Conservation (phyloP, 23 tunicate genomes). For the Oikopleura dioica region DNA sequence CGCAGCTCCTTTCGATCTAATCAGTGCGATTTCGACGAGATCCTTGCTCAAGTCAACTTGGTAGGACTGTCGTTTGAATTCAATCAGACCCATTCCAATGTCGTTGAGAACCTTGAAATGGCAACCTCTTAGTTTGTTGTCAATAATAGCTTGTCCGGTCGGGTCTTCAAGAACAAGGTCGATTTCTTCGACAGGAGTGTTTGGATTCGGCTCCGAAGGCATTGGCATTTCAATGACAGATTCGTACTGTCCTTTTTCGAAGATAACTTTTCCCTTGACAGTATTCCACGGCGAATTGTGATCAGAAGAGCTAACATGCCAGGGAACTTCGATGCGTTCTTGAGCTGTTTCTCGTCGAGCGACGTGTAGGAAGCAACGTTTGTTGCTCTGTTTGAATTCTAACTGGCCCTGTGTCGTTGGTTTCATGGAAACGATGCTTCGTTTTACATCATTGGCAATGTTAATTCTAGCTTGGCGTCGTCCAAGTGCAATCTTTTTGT, state of each 20-base stretch:
- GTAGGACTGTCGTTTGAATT: slow-evolving; percentile 1
- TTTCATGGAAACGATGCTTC: not conserved
- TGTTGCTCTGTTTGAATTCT: not conserved
- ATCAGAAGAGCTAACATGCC: slow-evolving; percentile 6
- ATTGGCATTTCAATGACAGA: slow-evolving; percentile 43
- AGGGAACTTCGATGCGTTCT: not conserved
- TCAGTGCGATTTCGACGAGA: not conserved
- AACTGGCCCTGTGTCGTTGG: not conserved
- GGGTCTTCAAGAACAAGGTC: slow-evolving; percentile 50
- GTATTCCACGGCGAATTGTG: slow-evolving; percentile 11
- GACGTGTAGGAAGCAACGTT: not conserved
- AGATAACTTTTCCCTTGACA: slow-evolving; percentile 38
- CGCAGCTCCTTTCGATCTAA: not conserved
- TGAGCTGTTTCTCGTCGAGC: not conserved
- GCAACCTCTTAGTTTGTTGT: slow-evolving; percentile 24
- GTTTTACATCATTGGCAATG: not conserved
- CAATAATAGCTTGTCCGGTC: slow-evolving; percentile 35
- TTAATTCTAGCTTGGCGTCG: not conserved
- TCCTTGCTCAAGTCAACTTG: not conserved
- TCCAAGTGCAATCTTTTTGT: not conserved
- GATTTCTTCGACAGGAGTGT: slow-evolving; percentile 26
- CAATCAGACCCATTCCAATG: slow-evolving; percentile 26
- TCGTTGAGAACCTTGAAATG: slow-evolving; percentile 34
- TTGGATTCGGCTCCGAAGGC: slow-evolving; percentile 34
- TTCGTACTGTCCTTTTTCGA: slow-evolving; percentile 43